Evolutionary conservation across 1,140 invertebrate genomes (phyloP), one percentile per base, ranked within the genome.

Genomic region (Harpegnathos saltator): DNA sequence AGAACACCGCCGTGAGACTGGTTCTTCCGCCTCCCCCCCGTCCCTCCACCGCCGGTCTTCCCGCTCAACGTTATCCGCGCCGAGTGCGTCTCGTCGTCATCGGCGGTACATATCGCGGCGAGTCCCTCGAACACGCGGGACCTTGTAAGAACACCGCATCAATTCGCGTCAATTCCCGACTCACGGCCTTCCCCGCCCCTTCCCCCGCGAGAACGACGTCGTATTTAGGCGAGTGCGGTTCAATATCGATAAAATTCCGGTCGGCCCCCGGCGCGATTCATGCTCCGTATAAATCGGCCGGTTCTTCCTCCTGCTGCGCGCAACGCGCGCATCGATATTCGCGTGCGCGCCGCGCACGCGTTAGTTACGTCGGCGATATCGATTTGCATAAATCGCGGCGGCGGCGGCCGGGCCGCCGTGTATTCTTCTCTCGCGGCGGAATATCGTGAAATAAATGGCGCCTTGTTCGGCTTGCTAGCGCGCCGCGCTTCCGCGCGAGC

Each of bases 341-440:
- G 65, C 74, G 29, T 24, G 62, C 33, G 26, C 19, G 9, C 44
- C 61, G 61, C 22, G 50, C 71, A 80, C 52, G 33, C 38, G 54
- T 80, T 80, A 80, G 75, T 80, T 80, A 80, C 75, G 52, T 24
- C 33, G 65, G 33, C 65, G 26, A 83, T 87, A 87, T 87, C 82
- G 72, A 86, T 83, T 87, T 85, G 80, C 80, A 83, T 86, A 87
- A 87, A 83, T 87, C 85, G 82, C 54, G 59, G n/a, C n/a, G n/a
- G n/a, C n/a, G n/a, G n/a, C n/a, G n/a, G n/a, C n/a, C n/a, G n/a
- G n/a, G n/a, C n/a, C n/a, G n/a, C 9, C 50, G 58, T 54, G 50
- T 63, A 85, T 52, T 82, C 61, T 50, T 73, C 44, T 54, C 44
- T 52, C 26, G 24, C 15, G 44, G 78, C 15, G 52, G 68, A 69